These are phyloP conservation scores for Pipistrellus pipistrellus DNA, from an alignment of 2,797 vertebrate species.

Conservation along the genomic window DNA sequence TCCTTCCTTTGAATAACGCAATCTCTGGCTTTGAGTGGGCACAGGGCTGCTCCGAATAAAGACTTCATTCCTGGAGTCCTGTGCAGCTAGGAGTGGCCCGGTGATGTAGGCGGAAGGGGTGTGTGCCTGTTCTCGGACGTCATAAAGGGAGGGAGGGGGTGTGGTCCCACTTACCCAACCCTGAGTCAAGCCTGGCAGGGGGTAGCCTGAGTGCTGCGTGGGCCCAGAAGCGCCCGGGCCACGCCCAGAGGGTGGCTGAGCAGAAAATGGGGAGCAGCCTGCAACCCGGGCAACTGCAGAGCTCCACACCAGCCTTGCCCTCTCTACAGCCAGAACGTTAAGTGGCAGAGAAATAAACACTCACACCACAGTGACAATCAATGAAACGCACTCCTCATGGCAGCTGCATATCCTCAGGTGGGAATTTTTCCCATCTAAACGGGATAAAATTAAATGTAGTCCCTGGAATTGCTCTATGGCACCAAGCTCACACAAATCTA, in stretches of 20 bases:
- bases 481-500: background rate
- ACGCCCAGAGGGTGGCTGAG: conserved; percentile 10
- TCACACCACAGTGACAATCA: background rate
- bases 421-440: background rate
- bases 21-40: background rate
- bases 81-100: background rate
- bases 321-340: background rate
- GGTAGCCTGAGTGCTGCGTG: background rate
- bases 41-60: background rate
- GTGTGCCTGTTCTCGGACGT: background rate
- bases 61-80: background rate
- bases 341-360: background rate
- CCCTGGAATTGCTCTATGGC: background rate
- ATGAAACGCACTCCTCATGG: background rate
- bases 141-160: background rate
- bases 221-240: background rate
- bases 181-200: conserved; percentile 8
- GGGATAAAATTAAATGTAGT: background rate
- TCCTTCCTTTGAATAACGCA: background rate
- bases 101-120: background rate
- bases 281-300: background rate
- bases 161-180: background rate
- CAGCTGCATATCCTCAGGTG: background rate
- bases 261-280: background rate
- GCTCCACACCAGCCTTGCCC: background rate